Conservation (phyloP, 2,797 vertebrate species). For the Anomalospiza imberbis region DNA sequence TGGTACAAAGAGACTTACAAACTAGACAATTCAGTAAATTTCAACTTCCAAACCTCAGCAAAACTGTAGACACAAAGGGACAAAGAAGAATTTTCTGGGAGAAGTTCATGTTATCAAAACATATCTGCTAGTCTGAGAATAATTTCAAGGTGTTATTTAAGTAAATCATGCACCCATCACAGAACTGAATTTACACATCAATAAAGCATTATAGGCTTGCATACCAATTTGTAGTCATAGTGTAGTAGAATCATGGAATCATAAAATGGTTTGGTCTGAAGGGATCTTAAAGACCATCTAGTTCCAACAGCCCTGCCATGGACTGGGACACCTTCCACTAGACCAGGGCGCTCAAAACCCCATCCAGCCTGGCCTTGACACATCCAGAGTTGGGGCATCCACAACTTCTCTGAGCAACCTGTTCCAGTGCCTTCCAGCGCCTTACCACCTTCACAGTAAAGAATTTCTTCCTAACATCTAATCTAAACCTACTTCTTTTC, state of each 20-base stretch:
- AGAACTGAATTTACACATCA: background rate
- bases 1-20: background rate
- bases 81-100: background rate
- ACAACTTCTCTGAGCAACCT: background rate
- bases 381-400: background rate
- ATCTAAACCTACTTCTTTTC: fast-evolving
- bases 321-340: too few species aligned
- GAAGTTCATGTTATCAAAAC: background rate
- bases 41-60: background rate
- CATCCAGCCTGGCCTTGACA: background rate
- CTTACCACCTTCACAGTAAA: background rate
- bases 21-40: background rate
- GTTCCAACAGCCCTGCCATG: too few species aligned
- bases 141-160: background rate
- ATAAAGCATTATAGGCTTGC: background rate
- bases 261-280: background rate
- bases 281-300: background rate
- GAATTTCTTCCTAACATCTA: background rate
- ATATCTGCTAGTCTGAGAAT: background rate
- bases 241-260: background rate
- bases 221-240: background rate
- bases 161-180: background rate
- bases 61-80: background rate
- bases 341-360: background rate
- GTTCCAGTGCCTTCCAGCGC: background rate